Base-by-base conservation (phyloP, 2,113 vertebrate species). In the Pygoscelis antarcticus region DNA sequence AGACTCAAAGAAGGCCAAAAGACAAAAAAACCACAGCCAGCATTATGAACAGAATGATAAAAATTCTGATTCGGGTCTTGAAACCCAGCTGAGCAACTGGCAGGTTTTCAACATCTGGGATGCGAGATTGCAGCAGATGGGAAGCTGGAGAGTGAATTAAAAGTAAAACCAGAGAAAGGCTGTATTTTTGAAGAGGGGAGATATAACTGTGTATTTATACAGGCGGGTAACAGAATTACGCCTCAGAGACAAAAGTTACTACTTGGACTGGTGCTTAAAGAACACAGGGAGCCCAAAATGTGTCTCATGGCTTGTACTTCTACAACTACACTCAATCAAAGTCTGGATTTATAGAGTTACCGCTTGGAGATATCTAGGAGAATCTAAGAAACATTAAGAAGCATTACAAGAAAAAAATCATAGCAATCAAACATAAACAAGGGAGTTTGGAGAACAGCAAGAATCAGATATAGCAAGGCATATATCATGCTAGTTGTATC, bases 81-180 rank as follows among this genome's bases (percentile, higher is more conserved):
- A 95, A 94, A 86, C 38, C 61, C 96, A 96, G 87, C 89, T 91
- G 91, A 95, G 81, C 57, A 87, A 77, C 84, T 95, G 93, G 95
- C 94, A 95, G 71, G n/a, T 89, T 91, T 92, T 90, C 85, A 95
- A 72, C 90, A 93, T 77, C 91, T 94, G 95, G 89, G 80, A 95
- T 10, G 9, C 11, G 32, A 96, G 51, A 93, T 21, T 77, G 88
- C 5, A 80, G 79, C 55, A 97, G 89, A 96, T 69, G 87, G 79
- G 58, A 93, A 96, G 62, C 44, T 17, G 15, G 54, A 95, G 62
- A 93, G 47, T 51, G 23, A 89, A 96, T 89, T 38, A 19, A 32
- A 95, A 92, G 92, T 83, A 61, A 89, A 58, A 72, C 47, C 61
- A 91, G 88, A 82, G 72, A 91, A 79, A 66, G 81, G 89, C 17